Evolutionary conservation across 2,888 invertebrate genomes (phyloP).

Genomic region (Luperina testacea): DNA sequence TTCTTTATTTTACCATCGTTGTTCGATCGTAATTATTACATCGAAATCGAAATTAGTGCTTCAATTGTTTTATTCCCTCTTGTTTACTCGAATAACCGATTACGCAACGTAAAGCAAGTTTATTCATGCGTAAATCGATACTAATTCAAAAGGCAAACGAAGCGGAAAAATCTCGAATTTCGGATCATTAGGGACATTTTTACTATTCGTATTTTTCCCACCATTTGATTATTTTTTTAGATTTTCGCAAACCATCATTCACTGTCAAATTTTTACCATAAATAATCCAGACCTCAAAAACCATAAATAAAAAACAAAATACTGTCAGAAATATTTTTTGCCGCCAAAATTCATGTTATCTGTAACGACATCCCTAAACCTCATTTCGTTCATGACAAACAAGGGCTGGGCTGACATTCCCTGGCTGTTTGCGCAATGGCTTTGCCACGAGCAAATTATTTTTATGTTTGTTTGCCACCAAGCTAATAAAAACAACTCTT

Average conservation of each 20-base stretch:
- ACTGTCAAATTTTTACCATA: background rate
- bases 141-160: background rate
- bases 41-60: constrained; percentile 18
- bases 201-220: constrained; percentile 6
- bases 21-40: too few species aligned
- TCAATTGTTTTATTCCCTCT: background rate
- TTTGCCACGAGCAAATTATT: constrained; percentile 51
- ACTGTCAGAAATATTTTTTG: background rate
- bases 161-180: constrained; percentile 1
- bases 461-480: constrained; percentile 57
- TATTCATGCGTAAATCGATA: constrained; percentile 16
- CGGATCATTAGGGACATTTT: background rate
- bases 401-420: constrained; percentile 52
- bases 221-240: background rate
- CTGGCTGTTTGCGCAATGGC: constrained; percentile 50
- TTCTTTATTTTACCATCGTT: constrained; percentile 22
- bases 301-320: background rate
- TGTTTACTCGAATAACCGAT: constrained; percentile 22
- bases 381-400: constrained; percentile 43
- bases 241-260: background rate
- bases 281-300: background rate
- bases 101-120: constrained; percentile 5
- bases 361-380: constrained; percentile 40
- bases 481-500: constrained; percentile 39
- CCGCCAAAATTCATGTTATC: constrained; percentile 1